Conservation (phyloP, 2,888 invertebrate genomes). For the Oconnorella tubifera region DNA sequence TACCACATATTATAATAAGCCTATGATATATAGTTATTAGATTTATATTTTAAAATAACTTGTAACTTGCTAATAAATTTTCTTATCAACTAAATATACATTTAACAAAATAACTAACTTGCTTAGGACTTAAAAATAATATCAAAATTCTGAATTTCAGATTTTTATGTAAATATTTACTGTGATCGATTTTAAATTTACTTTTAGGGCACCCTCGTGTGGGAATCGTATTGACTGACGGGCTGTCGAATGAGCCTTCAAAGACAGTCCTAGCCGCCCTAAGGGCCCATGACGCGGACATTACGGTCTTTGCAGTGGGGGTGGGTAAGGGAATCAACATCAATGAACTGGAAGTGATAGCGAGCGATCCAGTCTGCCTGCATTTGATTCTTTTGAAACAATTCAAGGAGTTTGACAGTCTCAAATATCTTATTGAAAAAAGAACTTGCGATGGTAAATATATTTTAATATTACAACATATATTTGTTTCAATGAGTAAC, state of each 20-base stretch:
- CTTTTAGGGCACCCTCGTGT: slow-evolving; percentile 22
- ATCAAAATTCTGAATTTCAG: too few species aligned
- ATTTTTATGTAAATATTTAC: too few species aligned
- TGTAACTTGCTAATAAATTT: too few species aligned
- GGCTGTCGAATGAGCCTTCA: slow-evolving; percentile 20
- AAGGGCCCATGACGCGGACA: slow-evolving; percentile 25
- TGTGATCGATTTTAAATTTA: too few species aligned
- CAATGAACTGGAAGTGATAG: slow-evolving; percentile 27
- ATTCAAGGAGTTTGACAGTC: slow-evolving; percentile 28
- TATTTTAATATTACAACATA: too few species aligned
- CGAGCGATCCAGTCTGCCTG: slow-evolving; percentile 28
- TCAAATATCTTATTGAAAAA: slow-evolving; percentile 25
- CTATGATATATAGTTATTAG: too few species aligned
- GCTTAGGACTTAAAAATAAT: too few species aligned
- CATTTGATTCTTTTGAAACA: slow-evolving; percentile 23
- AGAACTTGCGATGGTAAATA: slow-evolving; percentile 33
- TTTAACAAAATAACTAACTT: too few species aligned
- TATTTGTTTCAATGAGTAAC: too few species aligned
- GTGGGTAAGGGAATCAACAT: slow-evolving; percentile 19
- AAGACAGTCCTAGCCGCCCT: slow-evolving; percentile 20
- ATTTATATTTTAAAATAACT: too few species aligned
- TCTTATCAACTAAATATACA: too few species aligned
- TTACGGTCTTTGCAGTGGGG: slow-evolving; percentile 31
- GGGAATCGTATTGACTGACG: slow-evolving; percentile 32
- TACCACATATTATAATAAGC: too few species aligned